Percentiles rank a stretch among this genome's conserved stretches.
Evolutionary conservation across 2,888 invertebrate genomes (phyloP).

Genomic region (Epistrophe eligans): DNA sequence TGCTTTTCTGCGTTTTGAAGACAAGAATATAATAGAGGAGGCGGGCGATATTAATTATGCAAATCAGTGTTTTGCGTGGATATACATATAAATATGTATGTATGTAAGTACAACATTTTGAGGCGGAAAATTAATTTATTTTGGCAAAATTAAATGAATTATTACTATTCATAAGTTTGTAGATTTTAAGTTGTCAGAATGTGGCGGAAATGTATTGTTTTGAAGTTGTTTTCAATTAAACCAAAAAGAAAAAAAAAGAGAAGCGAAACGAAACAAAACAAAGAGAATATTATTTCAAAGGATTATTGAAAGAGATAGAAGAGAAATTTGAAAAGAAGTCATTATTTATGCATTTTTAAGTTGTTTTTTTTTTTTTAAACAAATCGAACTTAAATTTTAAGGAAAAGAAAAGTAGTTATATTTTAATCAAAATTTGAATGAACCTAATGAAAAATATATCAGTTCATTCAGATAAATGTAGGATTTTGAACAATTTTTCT

Average conservation of each 20-base stretch:
- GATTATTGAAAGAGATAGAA: not conserved
- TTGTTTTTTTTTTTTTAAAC: no score
- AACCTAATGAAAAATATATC: no score
- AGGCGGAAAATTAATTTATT: conserved; percentile 68
- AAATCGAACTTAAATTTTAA: no score
- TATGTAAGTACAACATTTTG: conserved; percentile 28
- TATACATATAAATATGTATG: no score
- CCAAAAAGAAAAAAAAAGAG: not conserved
- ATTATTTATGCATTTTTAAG: no score
- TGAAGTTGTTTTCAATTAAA: not conserved
- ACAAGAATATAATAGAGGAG: not conserved
- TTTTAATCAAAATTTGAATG: no score
- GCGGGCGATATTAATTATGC: conserved; percentile 63
- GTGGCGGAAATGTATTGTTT: not conserved
- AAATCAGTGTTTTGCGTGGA: conserved; percentile 58
- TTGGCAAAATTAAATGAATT: conserved; percentile 63
- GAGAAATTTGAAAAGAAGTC: no score
- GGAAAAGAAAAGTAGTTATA: no score
- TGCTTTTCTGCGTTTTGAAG: conserved; percentile 4
- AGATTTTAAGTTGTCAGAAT: conserved; percentile 23
- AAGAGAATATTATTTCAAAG: not conserved
- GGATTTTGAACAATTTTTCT: no score
- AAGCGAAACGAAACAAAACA: not conserved
- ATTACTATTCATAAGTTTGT: conserved; percentile 70
- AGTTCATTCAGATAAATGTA: no score